Conservation (phyloP, 2,113 vertebrate species). For the Aegypius monachus region DNA sequence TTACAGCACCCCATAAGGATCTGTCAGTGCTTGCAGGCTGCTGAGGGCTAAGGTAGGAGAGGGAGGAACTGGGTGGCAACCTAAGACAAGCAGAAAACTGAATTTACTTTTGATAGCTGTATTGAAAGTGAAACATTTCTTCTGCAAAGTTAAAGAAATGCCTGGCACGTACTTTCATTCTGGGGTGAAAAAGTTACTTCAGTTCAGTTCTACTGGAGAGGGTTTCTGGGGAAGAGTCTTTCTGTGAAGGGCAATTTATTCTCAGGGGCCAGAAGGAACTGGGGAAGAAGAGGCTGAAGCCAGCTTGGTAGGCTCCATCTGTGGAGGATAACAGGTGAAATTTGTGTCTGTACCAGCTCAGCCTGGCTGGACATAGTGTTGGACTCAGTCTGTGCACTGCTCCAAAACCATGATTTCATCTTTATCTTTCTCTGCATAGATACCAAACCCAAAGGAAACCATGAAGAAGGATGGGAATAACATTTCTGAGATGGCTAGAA, state of each 20-base stretch:
- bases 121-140: background rate
- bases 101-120: background rate
- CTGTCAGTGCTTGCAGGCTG: background rate
- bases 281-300: background rate
- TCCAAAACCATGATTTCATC: background rate
- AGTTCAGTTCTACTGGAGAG: background rate
- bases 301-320: background rate
- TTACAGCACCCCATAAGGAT: background rate
- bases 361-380: background rate
- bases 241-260: background rate
- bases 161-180: background rate
- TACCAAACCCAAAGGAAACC: background rate
- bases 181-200: background rate
- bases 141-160: background rate
- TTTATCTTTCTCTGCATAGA: background rate
- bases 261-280: background rate
- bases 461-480: background rate
- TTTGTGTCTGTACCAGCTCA: background rate
- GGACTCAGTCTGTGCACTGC: background rate
- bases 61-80: background rate
- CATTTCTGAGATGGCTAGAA: background rate
- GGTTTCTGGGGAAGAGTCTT: background rate
- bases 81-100: background rate
- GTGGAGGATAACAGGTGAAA: background rate
- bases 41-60: background rate